Conservation (phyloP, 2,113 vertebrate genomes). For the Poeciliopsis retropinna region DNA sequence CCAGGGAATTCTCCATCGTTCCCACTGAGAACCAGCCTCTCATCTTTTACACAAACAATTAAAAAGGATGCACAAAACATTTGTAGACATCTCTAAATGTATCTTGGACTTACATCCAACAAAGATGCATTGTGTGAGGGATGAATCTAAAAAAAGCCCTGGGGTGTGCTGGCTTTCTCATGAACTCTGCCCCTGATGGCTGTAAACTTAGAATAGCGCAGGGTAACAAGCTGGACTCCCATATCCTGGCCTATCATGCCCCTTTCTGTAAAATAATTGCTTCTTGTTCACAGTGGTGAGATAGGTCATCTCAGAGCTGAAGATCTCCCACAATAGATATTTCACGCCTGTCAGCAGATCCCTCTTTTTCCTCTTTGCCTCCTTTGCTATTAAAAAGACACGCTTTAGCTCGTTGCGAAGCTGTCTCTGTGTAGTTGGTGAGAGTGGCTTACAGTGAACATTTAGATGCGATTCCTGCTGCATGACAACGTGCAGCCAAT, state of each 20-base stretch:
- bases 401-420: constrained; percentile 47
- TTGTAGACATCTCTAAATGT: not conserved
- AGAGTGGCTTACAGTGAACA: constrained; percentile 36
- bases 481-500: constrained; percentile 14
- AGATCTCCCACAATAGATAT: constrained; percentile 64
- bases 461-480: constrained; percentile 20
- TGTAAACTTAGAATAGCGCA: constrained; percentile 44
- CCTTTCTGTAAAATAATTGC: constrained; percentile 66
- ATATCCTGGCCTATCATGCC: constrained; percentile 33
- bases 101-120: constrained; percentile 35
- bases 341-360: constrained; percentile 67
- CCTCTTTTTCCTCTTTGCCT: constrained; percentile 40
- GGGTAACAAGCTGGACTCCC: constrained; percentile 36
- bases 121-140: constrained; percentile 52
- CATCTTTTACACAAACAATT: constrained; percentile 22
- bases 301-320: constrained; percentile 68
- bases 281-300: constrained; percentile 70
- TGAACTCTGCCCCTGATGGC: constrained; percentile 56
- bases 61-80: constrained; percentile 36
- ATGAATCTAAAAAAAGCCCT: constrained; percentile 45
- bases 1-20: not conserved
- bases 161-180: constrained; percentile 27
- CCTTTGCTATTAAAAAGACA: constrained; percentile 64
- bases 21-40: not conserved
- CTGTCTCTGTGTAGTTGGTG: constrained; percentile 40